Base-by-base conservation (phyloP, 2,797 vertebrate species). In the Lacerta agilis region DNA sequence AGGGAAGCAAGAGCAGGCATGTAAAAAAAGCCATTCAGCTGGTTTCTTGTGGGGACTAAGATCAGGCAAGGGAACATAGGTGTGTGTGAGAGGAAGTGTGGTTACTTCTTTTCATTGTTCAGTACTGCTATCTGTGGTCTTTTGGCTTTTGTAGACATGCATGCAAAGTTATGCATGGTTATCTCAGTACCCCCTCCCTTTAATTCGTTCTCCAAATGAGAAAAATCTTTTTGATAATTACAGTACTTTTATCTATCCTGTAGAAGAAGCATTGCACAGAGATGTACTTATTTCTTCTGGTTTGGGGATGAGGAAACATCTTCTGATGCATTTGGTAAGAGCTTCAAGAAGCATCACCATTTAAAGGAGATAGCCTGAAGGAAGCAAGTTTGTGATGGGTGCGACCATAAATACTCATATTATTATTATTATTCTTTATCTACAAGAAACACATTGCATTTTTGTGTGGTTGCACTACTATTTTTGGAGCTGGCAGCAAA, bases 341-440 rank as follows among this genome's bases (percentile, higher is more conserved):
- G 23, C 45, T n/a, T 15, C 18, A 36, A 61, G 67, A 85, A 89
- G 87, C 87, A 85, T 13, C 85, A 15, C n/a, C 64, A 3, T 13
- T 75, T 89, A 38, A 73, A 79, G 64, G 20, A 79, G 80, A 72
- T 72, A 72, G 10, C 38, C 69, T 10, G 23, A n/a, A 86, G 29
- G 49, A 20, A 86, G 67, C 9, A 8, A 6, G 2, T 66, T 86
- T 45, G 15, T 67, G 66, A 29, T 5, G 85, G 85, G 81, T 85
- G 36, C 0, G 33, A 0, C 1, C 58, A 82, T 87, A 55, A 66
- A 67, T 89, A 90, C 58, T 61, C 0, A 1, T 78, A 29, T 0
- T 58, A 91, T 1, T 71, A 91, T 1, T 71, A 38, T 0, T 49
- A 92, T 61, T 20, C 9, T 71, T 92, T 93, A 92, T 95, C 90